Conservation (phyloP, 2,888 invertebrate genomes). For the Hololepta plana region DNA sequence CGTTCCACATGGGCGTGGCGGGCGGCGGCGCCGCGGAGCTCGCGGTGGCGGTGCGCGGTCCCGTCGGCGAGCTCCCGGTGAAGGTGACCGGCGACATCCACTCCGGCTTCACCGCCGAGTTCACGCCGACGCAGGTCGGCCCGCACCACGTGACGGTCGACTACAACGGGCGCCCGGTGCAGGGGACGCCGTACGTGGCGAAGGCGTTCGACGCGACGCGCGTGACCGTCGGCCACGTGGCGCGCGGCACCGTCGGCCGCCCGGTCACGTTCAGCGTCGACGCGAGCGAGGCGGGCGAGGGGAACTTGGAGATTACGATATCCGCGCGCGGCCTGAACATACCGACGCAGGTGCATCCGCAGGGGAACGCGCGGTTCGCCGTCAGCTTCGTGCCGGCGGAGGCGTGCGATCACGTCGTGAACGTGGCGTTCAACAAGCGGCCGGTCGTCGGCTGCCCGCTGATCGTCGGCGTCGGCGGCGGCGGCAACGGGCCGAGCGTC, state of each 20-base stretch:
- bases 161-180: slow-evolving; percentile 76
- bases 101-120: slow-evolving; percentile 77
- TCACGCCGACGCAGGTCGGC: slow-evolving; percentile 85
- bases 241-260: slow-evolving; percentile 68
- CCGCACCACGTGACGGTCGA: slow-evolving; percentile 81
- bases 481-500: slow-evolving; percentile 44
- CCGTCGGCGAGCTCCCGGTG: slow-evolving; percentile 69
- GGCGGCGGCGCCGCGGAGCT: slow-evolving; percentile 63
- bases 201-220: slow-evolving; percentile 86
- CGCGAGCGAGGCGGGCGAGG: slow-evolving; percentile 92
- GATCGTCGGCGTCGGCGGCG: slow-evolving; percentile 56
- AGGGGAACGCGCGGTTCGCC: slow-evolving; percentile 73
- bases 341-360: slow-evolving; percentile 64
- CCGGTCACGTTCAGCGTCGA: slow-evolving; percentile 92
- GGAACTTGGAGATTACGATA: slow-evolving; percentile 92
- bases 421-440: slow-evolving; percentile 94
- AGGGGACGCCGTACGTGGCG: slow-evolving; percentile 76
- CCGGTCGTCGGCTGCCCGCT: slow-evolving; percentile 81
- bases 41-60: slow-evolving; percentile 78
- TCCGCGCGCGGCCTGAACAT: slow-evolving; percentile 85
- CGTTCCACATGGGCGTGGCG: slow-evolving; percentile 63
- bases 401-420: slow-evolving; percentile 85
- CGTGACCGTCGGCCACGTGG: slow-evolving; percentile 60
- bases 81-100: slow-evolving; percentile 78
- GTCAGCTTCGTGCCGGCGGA: slow-evolving; percentile 94